Evolutionary conservation across 2,797 vertebrate genomes (phyloP), one percentile per base, ranked within the genome.

Genomic region (Urocyon cinereoargenteus): DNA sequence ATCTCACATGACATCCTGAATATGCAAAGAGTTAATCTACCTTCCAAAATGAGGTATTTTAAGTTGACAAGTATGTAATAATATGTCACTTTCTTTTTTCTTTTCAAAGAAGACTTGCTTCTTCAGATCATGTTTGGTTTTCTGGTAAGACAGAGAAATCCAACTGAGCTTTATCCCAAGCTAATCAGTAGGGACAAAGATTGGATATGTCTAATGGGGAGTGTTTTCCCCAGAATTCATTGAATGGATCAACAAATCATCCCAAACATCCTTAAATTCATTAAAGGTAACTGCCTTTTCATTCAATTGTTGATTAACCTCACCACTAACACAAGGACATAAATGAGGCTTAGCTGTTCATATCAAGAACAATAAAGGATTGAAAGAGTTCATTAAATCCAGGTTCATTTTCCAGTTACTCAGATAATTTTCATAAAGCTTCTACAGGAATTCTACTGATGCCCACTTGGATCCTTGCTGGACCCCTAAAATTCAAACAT

Each of bases 41-140:
- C 70, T 91, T 94, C 64, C 73, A 64, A 94, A 96, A 78, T 64
- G 59, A 93, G 66, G 61, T 87, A 85, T 36, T 96, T 72, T 91
- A 92, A 85, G 31, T 72, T 90, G 51, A 95, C 45, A 91, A n/a
- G 10, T 70, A 6, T 73, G 24, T 34, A 93, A 9, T 19, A 93
- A 91, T 11, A 81, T 77, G 2, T 21, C 15, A 22, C 36, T 85
- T 89, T 53, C 77, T 70, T 31, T 51, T 90, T 70, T 28, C 36
- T 85, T 83, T 90, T 64, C 40, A 95, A 97, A 93, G 26, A 78
- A 73, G 57, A 90, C 26, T 79, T 90, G 14, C 53, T 88, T 92
- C 57, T 85, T 93, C 73, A 79, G 18, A 93, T 86, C 68, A 87
- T 26, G 64, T 92, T 82, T 62, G 64, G 34, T 82, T 94, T 96